Evolutionary conservation across 35 echinoderm and acorn worm genomes (phyloP).

Genomic region (Amphiura filiformis): DNA sequence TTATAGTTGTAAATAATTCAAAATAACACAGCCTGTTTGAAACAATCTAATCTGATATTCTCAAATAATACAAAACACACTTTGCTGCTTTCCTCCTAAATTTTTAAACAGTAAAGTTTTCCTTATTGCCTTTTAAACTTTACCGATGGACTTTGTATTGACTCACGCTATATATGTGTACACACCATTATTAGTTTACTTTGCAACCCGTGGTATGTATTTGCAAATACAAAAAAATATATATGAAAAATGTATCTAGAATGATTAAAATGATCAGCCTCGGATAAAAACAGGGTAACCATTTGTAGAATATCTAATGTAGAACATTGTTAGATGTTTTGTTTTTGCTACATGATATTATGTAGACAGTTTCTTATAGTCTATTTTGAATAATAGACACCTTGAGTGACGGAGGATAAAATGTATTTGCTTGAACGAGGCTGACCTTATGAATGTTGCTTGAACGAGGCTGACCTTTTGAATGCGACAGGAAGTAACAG

Average conservation of each 20-base stretch:
- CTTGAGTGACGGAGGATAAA: neutral
- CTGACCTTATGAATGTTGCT: neutral
- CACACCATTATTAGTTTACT: neutral
- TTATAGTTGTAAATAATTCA: too few species aligned
- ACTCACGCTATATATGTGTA: too few species aligned
- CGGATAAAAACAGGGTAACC: neutral
- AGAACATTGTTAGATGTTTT: conserved; percentile 15
- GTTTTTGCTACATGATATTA: neutral
- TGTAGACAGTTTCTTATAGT: conserved; percentile 8
- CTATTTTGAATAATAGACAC: conserved; percentile 7
- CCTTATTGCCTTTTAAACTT: too few species aligned
- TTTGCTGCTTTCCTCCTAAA: too few species aligned
- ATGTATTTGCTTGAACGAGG: neutral
- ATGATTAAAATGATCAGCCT: neutral
- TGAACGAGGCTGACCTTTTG: neutral
- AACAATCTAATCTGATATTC: too few species aligned
- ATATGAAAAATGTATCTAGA: neutral
- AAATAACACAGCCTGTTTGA: too few species aligned
- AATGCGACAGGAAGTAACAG: neutral
- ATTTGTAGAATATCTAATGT: conserved; percentile 3
- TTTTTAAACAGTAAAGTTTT: too few species aligned
- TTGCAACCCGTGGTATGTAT: neutral
- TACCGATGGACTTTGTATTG: too few species aligned
- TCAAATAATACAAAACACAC: too few species aligned
- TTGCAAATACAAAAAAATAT: too few species aligned